Evolutionary conservation across 2,113 vertebrate genomes (phyloP).

Genomic region (Macrotus californicus): DNA sequence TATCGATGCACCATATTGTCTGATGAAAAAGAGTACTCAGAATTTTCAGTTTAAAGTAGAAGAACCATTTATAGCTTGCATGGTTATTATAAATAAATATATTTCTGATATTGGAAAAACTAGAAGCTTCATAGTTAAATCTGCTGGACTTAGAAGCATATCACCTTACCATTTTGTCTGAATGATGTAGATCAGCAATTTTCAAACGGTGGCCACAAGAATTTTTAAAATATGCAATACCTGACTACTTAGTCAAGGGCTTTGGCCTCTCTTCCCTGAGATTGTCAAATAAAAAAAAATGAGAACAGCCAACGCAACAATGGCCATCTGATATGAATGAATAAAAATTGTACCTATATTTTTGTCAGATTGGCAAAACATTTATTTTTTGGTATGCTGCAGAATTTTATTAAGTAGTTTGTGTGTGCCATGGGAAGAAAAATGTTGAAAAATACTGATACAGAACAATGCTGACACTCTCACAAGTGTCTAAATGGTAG

Average conservation of each 20-base stretch:
- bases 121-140: neutral
- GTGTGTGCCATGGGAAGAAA: neutral
- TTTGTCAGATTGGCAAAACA: neutral
- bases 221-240: neutral
- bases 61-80: neutral
- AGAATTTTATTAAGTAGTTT: neutral
- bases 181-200: neutral
- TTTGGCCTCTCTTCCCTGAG: neutral
- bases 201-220: neutral
- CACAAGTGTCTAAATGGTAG: neutral
- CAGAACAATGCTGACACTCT: neutral
- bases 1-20: neutral
- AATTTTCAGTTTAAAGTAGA: neutral
- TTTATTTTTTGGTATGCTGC: neutral
- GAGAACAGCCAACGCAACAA: neutral
- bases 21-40: neutral
- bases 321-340: neutral
- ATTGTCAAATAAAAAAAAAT: neutral
- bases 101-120: neutral
- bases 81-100: neutral
- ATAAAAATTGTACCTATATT: neutral
- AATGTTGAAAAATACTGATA: neutral
- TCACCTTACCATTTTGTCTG: neutral
- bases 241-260: neutral
- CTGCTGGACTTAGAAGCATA: neutral